A percentile compares a stretch with the other conserved stretches of the same genome.
phyloP scores from a whole-genome alignment of 2,888 invertebrate species.

The Anthophora plumipes region DNA sequence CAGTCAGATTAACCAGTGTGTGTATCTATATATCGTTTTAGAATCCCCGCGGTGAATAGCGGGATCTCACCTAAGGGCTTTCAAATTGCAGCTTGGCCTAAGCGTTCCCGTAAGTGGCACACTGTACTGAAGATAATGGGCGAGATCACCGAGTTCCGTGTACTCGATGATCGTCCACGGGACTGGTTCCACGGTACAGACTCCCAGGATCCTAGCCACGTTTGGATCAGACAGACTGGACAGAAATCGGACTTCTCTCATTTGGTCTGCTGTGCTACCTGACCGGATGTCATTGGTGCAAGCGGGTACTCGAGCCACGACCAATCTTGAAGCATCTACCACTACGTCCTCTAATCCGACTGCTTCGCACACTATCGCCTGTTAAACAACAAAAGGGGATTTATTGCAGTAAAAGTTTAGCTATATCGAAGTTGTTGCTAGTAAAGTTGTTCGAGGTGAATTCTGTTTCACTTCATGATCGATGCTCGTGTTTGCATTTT shows the following conservation, averaged over 20 bases:
- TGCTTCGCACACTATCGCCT: constrained; percentile 87
- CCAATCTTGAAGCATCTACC: constrained; percentile 85
- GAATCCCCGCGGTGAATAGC: constrained; percentile 31
- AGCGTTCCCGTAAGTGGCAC: constrained; percentile 82
- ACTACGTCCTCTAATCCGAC: constrained; percentile 85
- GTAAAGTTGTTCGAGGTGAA: too few relatives aligned
- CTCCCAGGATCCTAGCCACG: constrained; percentile 88
- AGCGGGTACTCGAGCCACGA: constrained; percentile 86
- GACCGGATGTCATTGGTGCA: constrained; percentile 83
- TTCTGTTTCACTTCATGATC: too few relatives aligned
- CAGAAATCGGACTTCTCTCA: constrained; percentile 89
- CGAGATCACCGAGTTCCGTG: constrained; percentile 90
- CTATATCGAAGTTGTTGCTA: background rate
- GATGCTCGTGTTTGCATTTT: too few relatives aligned
- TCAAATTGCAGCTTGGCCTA: constrained; percentile 82
- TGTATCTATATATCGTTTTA: constrained; percentile 17
- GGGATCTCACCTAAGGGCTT: constrained; percentile 81
- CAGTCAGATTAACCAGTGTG: background rate
- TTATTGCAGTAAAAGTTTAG: background rate
- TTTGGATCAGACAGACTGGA: constrained; percentile 89
- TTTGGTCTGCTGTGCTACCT: constrained; percentile 83
- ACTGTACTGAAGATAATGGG: constrained; percentile 87
- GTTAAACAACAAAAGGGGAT: constrained; percentile 76
- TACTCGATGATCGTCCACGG: constrained; percentile 91
- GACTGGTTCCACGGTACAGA: constrained; percentile 86